Base-by-base conservation (phyloP, 2,797 vertebrate genomes). In the Notolepis coatsorum region DNA sequence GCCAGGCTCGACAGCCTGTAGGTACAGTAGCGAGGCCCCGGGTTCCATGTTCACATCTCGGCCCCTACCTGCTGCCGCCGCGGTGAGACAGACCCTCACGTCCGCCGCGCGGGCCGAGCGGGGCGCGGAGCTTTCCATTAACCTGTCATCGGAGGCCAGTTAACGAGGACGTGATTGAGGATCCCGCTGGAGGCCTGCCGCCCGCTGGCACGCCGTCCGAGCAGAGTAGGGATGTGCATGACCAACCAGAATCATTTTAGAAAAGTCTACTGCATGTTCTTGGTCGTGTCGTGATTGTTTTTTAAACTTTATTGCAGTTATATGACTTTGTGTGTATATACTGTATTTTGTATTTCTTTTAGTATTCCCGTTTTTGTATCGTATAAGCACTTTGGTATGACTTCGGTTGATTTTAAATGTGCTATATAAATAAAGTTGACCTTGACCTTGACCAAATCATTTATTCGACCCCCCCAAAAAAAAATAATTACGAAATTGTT, bases 1-100 rank as follows among this genome's bases (percentile, higher is more conserved):
- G n/a, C 13, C 35, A 12, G 35, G 42, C 39, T 39, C 68, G 74
- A 77, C 79, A 76, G 65, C 21, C 58, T 65, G 41, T 6, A 49
- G 53, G 65, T n/a, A n/a, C n/a, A n/a, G n/a, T n/a, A 64, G 21
- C 5, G 0, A 33, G 39, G 27, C 38, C 24, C 15, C 1, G 27
- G 13, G 8, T 13, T 0, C 0, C 23, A 27, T 20, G 18, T 7
- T 13, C 54, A 45, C 30, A 57, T 61, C 38, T 31, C 61, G 21
- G 38, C 24, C 31, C 24, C 31, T 4, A 25, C 43, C 52, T 35
- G 28, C 38, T 20, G 17, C n/a, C 2, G 18, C 49, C n/a, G 17
- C 27, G 30, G 30, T 10, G 17, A 33, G 33, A 37, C 10, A 37
- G 33, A 51, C 12, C n/a, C 5, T 43, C 15, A 17, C 18, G 33